Base-by-base conservation (phyloP, 2,888 invertebrate species). In the Mantis religiosa region DNA sequence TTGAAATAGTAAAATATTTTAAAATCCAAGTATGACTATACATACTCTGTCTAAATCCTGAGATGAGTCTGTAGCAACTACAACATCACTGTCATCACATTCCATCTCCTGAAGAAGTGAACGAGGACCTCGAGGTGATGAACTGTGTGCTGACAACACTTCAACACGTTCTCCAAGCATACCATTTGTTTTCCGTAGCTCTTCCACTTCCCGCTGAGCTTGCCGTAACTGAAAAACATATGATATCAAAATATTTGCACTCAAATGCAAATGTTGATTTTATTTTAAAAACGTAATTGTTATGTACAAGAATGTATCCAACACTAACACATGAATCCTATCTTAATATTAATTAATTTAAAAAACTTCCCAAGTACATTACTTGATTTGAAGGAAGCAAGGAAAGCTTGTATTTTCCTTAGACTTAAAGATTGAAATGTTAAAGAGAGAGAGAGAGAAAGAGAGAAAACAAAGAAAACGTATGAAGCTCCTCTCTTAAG, bases 71-170 rank as follows among this genome's bases (percentile, higher is more conserved):
- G 41, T 4, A n/a, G 41, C n/a, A 15, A 82, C 82, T n/a, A 82
- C 87, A 28, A 82, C 81, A 27, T 87, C 87, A 41, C 85, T 88
- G 85, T 97, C 97, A 91, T 96, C 96, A 87, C 97, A 95, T 93
- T 98, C 98, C 96, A 98, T 97, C 94, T 98, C 98, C 91, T 97
- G 97, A 92, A 97, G 97, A 89, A 98, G 95, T 30, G 98, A 98
- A 90, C 97, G 93, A 90, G 93, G 93, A 12, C 92, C 92, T 94
- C 12, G 95, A 93, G 90, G 91, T 20, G 90, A 89, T 81, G 91
- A 93, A 14, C 93, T 92, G 27, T 90, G 87, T 87, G 94, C 92
- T 91, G 93, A 92, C 85, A 96, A 94, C 15, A 95, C 94, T 82
- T 97, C 96, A 91, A 97, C 94, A 90, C 96, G 94, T 91, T 96